Evolutionary conservation across 2,888 invertebrate genomes (phyloP), one percentile per base, ranked within the genome.

Genomic region (Dichetophora obliterata): DNA sequence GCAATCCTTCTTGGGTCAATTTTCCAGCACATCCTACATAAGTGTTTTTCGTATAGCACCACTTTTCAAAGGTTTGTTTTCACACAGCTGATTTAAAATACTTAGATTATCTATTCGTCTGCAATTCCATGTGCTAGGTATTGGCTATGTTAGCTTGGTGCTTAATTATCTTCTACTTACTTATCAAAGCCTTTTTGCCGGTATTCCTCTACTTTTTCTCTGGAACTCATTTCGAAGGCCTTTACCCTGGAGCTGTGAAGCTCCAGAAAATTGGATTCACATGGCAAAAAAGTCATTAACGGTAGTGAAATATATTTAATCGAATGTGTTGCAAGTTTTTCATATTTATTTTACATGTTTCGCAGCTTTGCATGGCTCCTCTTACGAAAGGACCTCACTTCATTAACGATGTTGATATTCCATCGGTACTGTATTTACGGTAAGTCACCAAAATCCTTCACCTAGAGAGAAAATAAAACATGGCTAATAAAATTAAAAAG

Each of bases 1-100:
- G 90, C 97, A 97, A 89, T 93, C 95, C 0, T 93, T 94, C n/a
- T 90, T 97, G 84, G 97, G 97, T 27, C 97, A 97, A 87, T 95
- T 96, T 88, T 92, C 95, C 19, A 94, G 94, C 83, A 93, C 94
- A 68, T 95, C 96, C 81, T 95, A 95, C 81, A 92, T 96, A 83
- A 94, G 95, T 14, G 91, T 95, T 70, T 96, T 96, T 90, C 93
- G 93, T 82, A 92, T 95, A 79, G 92, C 93, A 77, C 96, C 96
- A 3, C 90, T 96, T 69, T 95, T 97, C 88, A 97, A 97, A 93
- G 97, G 96, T 95, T 73, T 59, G 71, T 34, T 22, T 19, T 19
- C 8, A 11, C 16, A 3, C 9, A 9, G 0, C 11, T n/a, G n/a
- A 14, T 24, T 22, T 4, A 31, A 24, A 61, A 16, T n/a, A n/a